These are phyloP conservation scores for Anas bahamensis DNA, from an alignment of 2,797 vertebrate species.

Conservation along the genomic window DNA sequence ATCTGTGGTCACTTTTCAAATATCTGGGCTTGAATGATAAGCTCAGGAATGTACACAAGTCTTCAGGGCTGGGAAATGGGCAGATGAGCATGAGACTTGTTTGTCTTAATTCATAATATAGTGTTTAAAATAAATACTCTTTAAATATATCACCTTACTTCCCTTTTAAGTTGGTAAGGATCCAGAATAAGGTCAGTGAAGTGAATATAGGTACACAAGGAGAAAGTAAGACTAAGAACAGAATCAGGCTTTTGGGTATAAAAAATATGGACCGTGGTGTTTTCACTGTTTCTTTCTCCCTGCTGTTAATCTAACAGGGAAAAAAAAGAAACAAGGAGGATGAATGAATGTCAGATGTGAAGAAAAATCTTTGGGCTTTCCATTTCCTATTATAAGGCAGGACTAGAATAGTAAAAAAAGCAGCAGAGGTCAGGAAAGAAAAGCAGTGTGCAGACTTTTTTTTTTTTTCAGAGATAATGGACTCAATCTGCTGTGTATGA, in stretches of 20 bases:
- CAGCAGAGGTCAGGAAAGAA: constrained; percentile 1
- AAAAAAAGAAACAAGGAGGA: background rate
- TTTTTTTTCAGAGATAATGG: constrained; percentile 6
- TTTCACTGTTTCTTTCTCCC: background rate
- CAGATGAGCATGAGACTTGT: background rate
- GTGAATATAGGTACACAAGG: background rate
- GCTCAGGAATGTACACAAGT: background rate
- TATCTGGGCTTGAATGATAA: background rate
- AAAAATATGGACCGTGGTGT: background rate
- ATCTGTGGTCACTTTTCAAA: background rate
- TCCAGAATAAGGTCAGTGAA: background rate
- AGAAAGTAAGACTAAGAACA: background rate
- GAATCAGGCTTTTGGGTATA: background rate
- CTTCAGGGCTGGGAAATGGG: background rate
- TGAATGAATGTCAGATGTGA: constrained; percentile 44
- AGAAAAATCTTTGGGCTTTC: constrained; percentile 21
- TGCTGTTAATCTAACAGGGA: background rate
- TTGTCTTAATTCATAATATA: background rate
- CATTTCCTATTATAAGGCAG: constrained; percentile 25
- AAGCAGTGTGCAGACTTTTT: background rate
- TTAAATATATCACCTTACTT: background rate
- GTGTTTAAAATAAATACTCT: background rate
- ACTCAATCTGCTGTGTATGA: constrained; percentile 4
- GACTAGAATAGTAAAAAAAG: constrained; percentile 42
- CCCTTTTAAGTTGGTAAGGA: background rate